Base-by-base conservation (phyloP, 2,888 invertebrate species). In the Callimorpha dominula region DNA sequence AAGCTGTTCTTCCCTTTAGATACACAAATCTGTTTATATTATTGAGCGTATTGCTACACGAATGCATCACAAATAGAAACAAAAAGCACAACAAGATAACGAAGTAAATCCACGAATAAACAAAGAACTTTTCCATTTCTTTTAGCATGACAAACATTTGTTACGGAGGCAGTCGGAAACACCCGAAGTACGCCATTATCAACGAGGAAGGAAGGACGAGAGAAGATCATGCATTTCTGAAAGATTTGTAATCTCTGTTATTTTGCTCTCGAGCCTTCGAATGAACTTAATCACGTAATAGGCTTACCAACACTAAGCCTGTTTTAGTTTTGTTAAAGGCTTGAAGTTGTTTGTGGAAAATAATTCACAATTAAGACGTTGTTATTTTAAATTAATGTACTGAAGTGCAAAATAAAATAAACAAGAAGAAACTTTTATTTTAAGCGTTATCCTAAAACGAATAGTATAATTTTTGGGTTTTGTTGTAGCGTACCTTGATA, bases 161-260 rank as follows among this genome's bases (percentile, higher is more conserved):
- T 85, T 79, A 75, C 73, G 68, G 69, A 73, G 78, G 80, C 78
- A 82, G 77, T 81, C 86, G 83, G 83, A 82, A 83, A 80, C 78
- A 75, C 50, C 74, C 77, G 78, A 85, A 85, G 84, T 85, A 81
- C 77, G 73, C 78, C 81, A 87, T 87, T 87, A 86, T 84, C 77
- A 77, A 70, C 57, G 77, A 69, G 80, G 81, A 84, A 84, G 79
- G 76, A 82, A 80, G 76, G 42, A 75, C 76, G 74, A 74, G 75
- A 64, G 72, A 74, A 79, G 78, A 74, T 83, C 78, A 81, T 83
- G 76, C 74, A 75, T 81, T 80, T 77, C 68, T 72, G 54, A 67
- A 72, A 65, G 68, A 79, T 77, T 78, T 65, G 69, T 73, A 78
- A 78, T 80, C 78, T 78, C 71, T 75, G 75, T 75, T 75, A 77